A percentile compares a stretch with the other conserved stretches of the same genome.
phyloP scores from a whole-genome alignment of 2,113 vertebrate species.

The Mustela lutreola region DNA sequence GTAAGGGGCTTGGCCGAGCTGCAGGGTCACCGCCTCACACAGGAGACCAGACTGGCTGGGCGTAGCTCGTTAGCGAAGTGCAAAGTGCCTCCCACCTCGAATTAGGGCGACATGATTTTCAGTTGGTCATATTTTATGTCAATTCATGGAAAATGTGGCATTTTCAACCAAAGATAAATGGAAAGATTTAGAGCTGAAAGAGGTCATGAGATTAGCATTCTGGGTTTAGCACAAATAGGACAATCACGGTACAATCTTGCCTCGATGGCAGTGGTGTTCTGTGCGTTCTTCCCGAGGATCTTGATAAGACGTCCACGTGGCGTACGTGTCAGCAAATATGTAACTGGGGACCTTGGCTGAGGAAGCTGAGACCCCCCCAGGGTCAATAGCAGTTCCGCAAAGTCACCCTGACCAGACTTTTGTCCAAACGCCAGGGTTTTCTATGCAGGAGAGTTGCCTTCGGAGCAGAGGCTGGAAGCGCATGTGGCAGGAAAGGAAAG shows the following conservation, averaged over 20 bases:
- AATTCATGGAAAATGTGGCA: neutral
- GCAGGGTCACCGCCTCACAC: neutral
- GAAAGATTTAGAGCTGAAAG: neutral
- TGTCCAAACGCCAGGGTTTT: neutral
- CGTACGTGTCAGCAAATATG: neutral
- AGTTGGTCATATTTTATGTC: neutral
- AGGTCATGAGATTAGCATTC: neutral
- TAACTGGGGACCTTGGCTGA: neutral
- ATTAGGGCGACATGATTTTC: neutral
- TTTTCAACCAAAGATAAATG: neutral
- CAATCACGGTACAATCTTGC: neutral
- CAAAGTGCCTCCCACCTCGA: neutral
- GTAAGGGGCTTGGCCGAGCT: rapidly evolving
- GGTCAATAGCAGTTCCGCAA: neutral
- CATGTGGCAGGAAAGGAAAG: neutral
- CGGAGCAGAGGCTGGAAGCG: neutral
- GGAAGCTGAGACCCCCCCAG: neutral
- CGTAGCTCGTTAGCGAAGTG: neutral
- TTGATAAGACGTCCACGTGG: neutral
- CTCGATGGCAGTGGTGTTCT: neutral
- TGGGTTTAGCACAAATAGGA: neutral
- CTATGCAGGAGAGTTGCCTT: neutral
- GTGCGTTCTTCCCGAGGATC: neutral
- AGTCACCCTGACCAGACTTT: neutral
- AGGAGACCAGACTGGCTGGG: neutral